phyloP scores from a whole-genome alignment of 1,140 invertebrate genomes.

The Sycophila sp. region DNA sequence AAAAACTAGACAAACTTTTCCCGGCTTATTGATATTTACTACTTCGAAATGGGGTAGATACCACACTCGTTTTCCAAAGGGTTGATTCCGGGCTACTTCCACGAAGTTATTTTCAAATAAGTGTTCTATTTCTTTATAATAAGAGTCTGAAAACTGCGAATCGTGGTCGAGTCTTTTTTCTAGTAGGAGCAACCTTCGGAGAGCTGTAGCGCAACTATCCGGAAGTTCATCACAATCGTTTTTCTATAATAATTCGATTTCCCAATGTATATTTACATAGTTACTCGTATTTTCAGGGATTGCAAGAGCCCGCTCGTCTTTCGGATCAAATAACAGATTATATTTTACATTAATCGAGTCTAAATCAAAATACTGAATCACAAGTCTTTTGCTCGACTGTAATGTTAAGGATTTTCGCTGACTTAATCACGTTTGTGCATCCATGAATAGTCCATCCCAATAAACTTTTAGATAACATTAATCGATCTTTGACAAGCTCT shows the following conservation, averaged over 20 bases:
- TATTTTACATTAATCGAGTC: no score
- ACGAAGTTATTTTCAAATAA: background rate
- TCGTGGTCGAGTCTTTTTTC: conserved; percentile 13
- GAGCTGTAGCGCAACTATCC: background rate
- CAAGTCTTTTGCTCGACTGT: no score
- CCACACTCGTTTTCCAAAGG: background rate
- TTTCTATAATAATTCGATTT: background rate
- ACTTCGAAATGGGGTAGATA: conserved; percentile 18
- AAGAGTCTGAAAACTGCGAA: background rate
- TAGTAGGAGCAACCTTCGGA: no score
- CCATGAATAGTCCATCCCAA: no score
- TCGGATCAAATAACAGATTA: background rate
- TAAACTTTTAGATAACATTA: no score
- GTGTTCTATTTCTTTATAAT: background rate
- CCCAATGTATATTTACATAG: background rate
- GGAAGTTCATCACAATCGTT: background rate
- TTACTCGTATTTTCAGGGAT: background rate
- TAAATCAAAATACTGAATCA: no score
- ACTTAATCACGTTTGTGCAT: no score
- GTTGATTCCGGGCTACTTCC: background rate
- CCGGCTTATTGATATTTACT: conserved; percentile 6
- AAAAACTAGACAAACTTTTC: background rate
- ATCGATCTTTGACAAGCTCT: no score
- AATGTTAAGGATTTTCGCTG: no score
- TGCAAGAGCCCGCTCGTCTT: background rate